Percentiles rank a stretch among this genome's conserved stretches.
Evolutionary conservation across 2,888 invertebrate species (phyloP).

Genomic region (Himalopsyche anomala): DNA sequence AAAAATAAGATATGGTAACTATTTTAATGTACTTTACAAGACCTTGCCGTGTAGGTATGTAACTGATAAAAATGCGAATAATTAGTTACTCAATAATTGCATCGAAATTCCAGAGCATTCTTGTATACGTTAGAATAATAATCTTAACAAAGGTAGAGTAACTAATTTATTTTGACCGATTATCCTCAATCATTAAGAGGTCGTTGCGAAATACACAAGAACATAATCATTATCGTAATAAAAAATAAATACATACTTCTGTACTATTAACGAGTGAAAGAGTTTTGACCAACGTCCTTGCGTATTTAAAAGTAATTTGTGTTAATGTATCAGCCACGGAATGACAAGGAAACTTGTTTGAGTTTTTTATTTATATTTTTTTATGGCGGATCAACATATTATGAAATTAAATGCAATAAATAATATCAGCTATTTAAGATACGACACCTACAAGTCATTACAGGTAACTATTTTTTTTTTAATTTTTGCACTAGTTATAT

Average conservation of each 20-base stretch:
- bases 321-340: not conserved
- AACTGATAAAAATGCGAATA: not conserved
- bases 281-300: conserved; percentile 31
- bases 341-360: conserved; percentile 31
- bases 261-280: not conserved
- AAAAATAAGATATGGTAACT: not conserved
- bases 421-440: too few relatives aligned
- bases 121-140: not conserved
- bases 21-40: not conserved
- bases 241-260: not conserved
- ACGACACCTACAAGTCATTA: too few relatives aligned
- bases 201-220: conserved; percentile 5
- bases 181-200: not conserved
- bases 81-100: not conserved
- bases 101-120: conserved; percentile 23
- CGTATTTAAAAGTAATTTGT: conserved; percentile 36
- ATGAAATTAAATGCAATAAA: too few relatives aligned
- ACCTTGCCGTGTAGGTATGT: conserved; percentile 1
- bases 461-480: too few relatives aligned
- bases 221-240: not conserved
- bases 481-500: too few relatives aligned
- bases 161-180: conserved; percentile 3
- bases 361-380: not conserved
- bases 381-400: too few relatives aligned
- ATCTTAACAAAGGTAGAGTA: not conserved